These are phyloP conservation scores for Thinocorus orbignyianus DNA, from an alignment of 2,113 vertebrate genomes.

Conservation along the genomic window DNA sequence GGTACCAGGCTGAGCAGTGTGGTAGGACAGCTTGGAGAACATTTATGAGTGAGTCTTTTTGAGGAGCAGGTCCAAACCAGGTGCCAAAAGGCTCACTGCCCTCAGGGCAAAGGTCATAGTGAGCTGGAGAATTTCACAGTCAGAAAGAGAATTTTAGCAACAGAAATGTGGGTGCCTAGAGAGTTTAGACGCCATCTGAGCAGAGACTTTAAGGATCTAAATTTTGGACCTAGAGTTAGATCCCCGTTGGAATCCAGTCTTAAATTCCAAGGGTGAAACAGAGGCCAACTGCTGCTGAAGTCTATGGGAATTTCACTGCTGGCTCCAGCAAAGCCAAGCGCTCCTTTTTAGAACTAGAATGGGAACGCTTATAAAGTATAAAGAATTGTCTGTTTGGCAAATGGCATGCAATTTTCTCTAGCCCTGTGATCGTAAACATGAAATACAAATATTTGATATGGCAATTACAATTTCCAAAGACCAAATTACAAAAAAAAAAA, in stretches of 20 bases:
- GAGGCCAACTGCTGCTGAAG: not conserved
- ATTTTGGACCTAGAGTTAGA: not conserved
- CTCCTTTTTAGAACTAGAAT: not conserved
- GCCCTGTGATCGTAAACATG: not conserved
- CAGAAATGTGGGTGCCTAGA: not conserved
- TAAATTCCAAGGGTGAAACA: constrained; percentile 9
- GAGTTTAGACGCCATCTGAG: not conserved
- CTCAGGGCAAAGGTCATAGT: not conserved
- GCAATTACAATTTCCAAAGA: not conserved
- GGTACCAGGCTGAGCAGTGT: not conserved
- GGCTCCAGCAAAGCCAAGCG: not conserved
- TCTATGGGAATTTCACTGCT: not conserved
- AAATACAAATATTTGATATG: not conserved
- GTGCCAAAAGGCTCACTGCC: not conserved
- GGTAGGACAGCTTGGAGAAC: not conserved
- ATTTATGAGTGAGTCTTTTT: not conserved
- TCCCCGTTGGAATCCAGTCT: not conserved
- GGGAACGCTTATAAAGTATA: not conserved
- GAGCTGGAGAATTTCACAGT: not conserved
- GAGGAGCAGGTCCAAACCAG: not conserved
- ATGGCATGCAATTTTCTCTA: not conserved
- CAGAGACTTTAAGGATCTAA: not conserved
- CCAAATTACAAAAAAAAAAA: not conserved
- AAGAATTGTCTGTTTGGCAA: not conserved
- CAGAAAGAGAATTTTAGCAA: not conserved